phyloP scores from a whole-genome alignment of 2,113 vertebrate genomes.

The Apteryx mantelli region DNA sequence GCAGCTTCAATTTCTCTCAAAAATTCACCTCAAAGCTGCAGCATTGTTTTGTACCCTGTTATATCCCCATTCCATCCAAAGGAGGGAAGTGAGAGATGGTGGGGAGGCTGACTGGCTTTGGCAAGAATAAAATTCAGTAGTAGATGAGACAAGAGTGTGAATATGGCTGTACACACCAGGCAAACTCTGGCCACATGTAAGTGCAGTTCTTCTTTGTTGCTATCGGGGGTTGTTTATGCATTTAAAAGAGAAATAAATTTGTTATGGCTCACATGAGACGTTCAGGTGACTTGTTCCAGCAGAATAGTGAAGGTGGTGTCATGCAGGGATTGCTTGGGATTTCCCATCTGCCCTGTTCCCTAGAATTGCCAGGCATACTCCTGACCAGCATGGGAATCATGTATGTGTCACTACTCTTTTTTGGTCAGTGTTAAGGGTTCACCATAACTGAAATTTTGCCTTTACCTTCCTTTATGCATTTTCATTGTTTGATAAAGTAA shows the following conservation, averaged over 20 bases:
- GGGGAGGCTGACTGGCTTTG: not conserved
- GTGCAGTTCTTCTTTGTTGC: not conserved
- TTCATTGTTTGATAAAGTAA: not conserved
- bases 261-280: not conserved
- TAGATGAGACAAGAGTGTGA: not conserved
- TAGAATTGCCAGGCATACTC: not conserved
- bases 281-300: not conserved
- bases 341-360: not conserved
- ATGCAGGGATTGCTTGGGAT: not conserved
- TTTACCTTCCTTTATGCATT: not conserved
- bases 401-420: not conserved
- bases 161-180: not conserved
- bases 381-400: not conserved
- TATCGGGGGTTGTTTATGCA: fast-evolving
- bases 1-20: not conserved
- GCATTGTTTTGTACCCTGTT: not conserved
- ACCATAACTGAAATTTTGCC: not conserved
- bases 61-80: not conserved
- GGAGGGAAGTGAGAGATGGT: not conserved
- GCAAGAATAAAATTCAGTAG: not conserved
- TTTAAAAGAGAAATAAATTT: not conserved
- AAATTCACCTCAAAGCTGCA: not conserved
- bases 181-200: not conserved
- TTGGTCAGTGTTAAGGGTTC: not conserved
- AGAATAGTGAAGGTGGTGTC: not conserved